Evolutionary conservation across 2,113 vertebrate species (phyloP), one percentile per base, ranked within the genome.

Genomic region (Thymallus thymallus): DNA sequence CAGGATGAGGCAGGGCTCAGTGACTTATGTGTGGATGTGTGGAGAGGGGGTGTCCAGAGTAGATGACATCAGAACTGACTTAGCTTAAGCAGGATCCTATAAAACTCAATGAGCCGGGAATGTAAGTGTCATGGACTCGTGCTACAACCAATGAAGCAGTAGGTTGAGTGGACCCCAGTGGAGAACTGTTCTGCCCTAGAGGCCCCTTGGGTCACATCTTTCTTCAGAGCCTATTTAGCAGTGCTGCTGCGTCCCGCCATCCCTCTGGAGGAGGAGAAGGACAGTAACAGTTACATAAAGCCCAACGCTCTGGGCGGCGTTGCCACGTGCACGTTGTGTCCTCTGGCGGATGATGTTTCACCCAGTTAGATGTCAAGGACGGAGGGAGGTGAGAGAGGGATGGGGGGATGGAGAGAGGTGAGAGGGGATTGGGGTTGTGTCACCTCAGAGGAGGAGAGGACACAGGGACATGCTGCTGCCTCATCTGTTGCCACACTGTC

Each of bases 321-420:
- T 6, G 6, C 35, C 35, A 41, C 35, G 1, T 41, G 35, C 35
- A 12, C 35, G 35, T 12, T 24, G 23, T 64, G 23, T 64, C 62
- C n/a, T 60, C n/a, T 60, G 18, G 56, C 56, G 0, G 56, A 22
- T n/a, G n/a, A 16, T 60, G 56, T 23, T 22, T 22, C 56, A 60
- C n/a, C n/a, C n/a, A 23, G 20, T 22, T 22, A 22, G 18, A n/a
- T 60, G 16, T 60, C 56, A 60, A 60, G n/a, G 56, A 60, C n/a
- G n/a, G n/a, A 10, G n/a, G 20, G 18, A 60, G 56, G 56, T 60
- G 56, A 60, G 46, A 72, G 71, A 80, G 67, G 76, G 60, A 72
- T 12, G 69, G 65, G 32, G 6, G 84, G 71, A 13, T 1, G 2
- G 7, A 13, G 45, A 46, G 46, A 16, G 46, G 10, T 0, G 46